Base-by-base conservation (phyloP, 2,113 vertebrate genomes). In the Phoenicopterus ruber region DNA sequence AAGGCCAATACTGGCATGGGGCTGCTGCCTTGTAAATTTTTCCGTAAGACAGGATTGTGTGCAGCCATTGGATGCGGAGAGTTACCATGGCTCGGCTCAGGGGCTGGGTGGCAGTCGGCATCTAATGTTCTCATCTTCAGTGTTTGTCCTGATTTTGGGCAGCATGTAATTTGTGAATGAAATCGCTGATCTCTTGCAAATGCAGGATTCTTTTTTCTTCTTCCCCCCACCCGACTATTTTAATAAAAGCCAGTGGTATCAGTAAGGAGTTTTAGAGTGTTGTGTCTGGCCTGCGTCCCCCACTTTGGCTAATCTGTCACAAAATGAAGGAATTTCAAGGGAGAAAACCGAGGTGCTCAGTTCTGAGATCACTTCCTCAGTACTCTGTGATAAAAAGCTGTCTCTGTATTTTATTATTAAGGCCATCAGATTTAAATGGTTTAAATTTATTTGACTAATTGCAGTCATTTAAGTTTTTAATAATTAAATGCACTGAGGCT, bases 401-500 rank as follows among this genome's bases (percentile, higher is more conserved):
- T 57, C n/a, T 77, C 34, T 59, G 11, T 76, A 11, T 70, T 84
- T 88, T 54, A 17, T 82, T 80, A 49, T 79, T 61, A 66, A 89
- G 49, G 11, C 74, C 79, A 62, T 73, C 66, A 40, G 59, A 86
- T 25, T 19, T 3, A 66, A 93, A 70, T 6, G 17, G 44, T 66
- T 92, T 63, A 49, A 54, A 87, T 77, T 31, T 71, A 79, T 71
- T 91, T 94, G 71, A 77, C 91, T 95, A 90, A 97, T 89, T 88
- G 36, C 36, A 0, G 73, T 97, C 78, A 11, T 93, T 92, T 29
- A 77, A 90, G 6, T 65, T 74, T 89, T 86, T 34, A 85, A 79
- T 78, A 63, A 57, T 88, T 46, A 25, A 90, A 55, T 74, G 79
- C 63, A 36, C 66, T 40, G 87, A 91, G 86, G 91, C 95, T 90